phyloP scores from a whole-genome alignment of 2,797 vertebrate species.

The Poecilia wingei region DNA sequence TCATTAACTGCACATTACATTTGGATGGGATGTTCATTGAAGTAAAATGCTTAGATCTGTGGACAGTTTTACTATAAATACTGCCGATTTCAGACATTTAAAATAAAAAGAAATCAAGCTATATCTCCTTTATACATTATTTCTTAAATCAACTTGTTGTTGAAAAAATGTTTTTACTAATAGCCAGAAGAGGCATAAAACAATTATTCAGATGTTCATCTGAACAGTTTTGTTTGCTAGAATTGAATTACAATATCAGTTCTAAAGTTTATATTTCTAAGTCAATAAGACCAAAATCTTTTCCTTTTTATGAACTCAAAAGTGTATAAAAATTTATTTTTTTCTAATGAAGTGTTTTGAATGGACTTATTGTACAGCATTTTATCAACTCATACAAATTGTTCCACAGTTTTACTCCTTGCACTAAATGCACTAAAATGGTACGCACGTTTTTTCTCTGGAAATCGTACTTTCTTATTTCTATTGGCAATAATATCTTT shows the following conservation, averaged over 20 bases:
- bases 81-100: not conserved
- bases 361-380: no score
- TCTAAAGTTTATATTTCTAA: not conserved
- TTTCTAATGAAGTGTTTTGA: no score
- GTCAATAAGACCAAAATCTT: not conserved
- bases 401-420: no score
- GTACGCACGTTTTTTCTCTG: no score
- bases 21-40: not conserved
- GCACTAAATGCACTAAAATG: no score
- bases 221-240: not conserved
- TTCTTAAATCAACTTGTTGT: not conserved
- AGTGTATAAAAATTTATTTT: no score
- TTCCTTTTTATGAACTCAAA: not conserved
- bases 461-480: no score
- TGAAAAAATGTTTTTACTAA: not conserved
- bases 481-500: no score
- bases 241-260: not conserved
- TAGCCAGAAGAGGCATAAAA: not conserved
- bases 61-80: not conserved
- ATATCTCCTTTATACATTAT: not conserved
- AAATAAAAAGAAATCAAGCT: not conserved
- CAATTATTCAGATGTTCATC: not conserved
- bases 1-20: slow-evolving; percentile 35
- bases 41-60: not conserved
- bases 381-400: no score